Base-by-base conservation (phyloP, 2,888 invertebrate genomes). In the Stenoptilia bipunctidactyla region DNA sequence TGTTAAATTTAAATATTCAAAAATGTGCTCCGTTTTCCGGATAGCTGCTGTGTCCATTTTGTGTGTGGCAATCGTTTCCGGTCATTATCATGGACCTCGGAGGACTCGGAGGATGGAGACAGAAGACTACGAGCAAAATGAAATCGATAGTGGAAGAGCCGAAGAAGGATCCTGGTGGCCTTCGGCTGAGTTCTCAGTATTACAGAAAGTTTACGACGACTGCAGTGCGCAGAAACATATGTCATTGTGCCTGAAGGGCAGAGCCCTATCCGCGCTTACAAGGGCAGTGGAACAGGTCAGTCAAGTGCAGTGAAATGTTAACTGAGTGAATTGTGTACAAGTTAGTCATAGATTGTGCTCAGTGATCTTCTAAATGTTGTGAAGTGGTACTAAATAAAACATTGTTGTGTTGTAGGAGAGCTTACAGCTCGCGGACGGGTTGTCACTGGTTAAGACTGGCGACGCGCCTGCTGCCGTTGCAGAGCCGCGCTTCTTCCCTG, bases 201-300 rank as follows among this genome's bases (percentile, higher is more conserved):
- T 87, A 53, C 85, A 87, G 54, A 87, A 87, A 63, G 85, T 88
- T 50, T 89, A 88, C 56, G 88, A 88, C 48, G 88, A 88, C 55
- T 89, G 88, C 64, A 87, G 87, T 70, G 70, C 79, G 45, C 87
- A 85, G 48, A 83, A 85, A 56, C 87, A 88, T 55, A 79, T 88
- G 56, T 76, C 86, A 40, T 76, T 74, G 54, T 89, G 89, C 58
- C 72, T 89, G 39, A 89, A 88, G 61, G 85, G 86, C 50, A 88
- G 88, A 55, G 88, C 88, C 33, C 64, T 88, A 40, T 71, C 74
- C 42, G 88, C 87, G 9, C 67, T 88, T 36, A 74, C 84, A 34
- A 85, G 87, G 50, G 88, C 88, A 45, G 73, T 88, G 48, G 86
- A 87, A 48, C 87, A 87, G 80, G 86, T 86, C 71, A 74, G 51